Evolutionary conservation across 1,140 invertebrate species (phyloP).

Genomic region (Drosophila cardini): DNA sequence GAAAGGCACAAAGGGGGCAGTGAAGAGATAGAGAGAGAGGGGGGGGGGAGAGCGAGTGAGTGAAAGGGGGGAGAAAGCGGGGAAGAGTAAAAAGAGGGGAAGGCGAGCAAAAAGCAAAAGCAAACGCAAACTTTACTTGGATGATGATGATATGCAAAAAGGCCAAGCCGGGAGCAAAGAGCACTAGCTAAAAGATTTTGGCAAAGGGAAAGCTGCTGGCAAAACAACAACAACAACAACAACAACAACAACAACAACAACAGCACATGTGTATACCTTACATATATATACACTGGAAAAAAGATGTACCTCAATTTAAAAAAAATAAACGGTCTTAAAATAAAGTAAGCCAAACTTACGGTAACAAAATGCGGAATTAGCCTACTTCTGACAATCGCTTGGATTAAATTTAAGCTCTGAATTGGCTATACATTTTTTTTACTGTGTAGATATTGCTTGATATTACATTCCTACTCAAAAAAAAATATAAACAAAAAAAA

Average conservation of each 20-base stretch:
- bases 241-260: slow-evolving; percentile 33
- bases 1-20: slow-evolving; percentile 10
- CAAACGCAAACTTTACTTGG: slow-evolving; percentile 72
- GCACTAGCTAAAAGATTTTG: slow-evolving; percentile 27
- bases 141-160: slow-evolving; percentile 79
- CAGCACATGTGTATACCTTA: slow-evolving; percentile 50
- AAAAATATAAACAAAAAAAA: slow-evolving; percentile 20
- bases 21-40: no score
- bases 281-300: slow-evolving; percentile 8
- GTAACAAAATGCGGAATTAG: no score
- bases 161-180: slow-evolving; percentile 48
- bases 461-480: slow-evolving; percentile 80
- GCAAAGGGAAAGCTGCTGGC: slow-evolving; percentile 34
- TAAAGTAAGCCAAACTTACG: no score
- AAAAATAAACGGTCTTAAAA: no score
- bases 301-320: no score
- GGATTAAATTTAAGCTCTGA: no score
- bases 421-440: no score
- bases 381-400: no score
- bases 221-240: slow-evolving; percentile 33
- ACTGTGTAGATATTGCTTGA: slow-evolving; percentile 45
- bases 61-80: slow-evolving; percentile 10
- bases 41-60: background rate
- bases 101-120: slow-evolving; percentile 64
- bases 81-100: background rate